phyloP scores from a whole-genome alignment of 1,140 invertebrate genomes.

The Batillaria attramentaria region DNA sequence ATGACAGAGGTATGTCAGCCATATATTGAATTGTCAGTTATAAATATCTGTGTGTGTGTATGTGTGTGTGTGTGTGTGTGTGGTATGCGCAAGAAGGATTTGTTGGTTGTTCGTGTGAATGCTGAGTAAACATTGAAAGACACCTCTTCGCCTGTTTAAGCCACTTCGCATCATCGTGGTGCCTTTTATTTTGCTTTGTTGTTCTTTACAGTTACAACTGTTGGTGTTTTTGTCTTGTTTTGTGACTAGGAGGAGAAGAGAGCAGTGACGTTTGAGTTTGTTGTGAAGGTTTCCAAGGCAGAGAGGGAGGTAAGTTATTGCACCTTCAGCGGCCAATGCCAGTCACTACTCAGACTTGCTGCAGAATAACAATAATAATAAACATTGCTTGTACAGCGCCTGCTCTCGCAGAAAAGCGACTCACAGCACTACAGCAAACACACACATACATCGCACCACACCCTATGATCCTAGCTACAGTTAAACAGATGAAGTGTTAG shows the following conservation, averaged over 20 bases:
- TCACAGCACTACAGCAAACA: too few relatives aligned
- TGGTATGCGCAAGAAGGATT: too few relatives aligned
- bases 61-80: too few relatives aligned
- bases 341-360: too few relatives aligned
- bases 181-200: not conserved
- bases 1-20: slow-evolving; percentile 47
- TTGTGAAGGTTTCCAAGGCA: slow-evolving; percentile 38
- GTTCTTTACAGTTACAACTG: not conserved
- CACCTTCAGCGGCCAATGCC: too few relatives aligned
- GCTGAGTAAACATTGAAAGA: too few relatives aligned
- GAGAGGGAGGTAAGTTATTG: slow-evolving; percentile 32
- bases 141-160: not conserved
- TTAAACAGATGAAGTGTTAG: too few relatives aligned
- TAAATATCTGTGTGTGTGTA: too few relatives aligned
- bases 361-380: not conserved
- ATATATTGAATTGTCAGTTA: not conserved
- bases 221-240: not conserved
- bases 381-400: not conserved
- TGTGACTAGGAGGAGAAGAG: slow-evolving; percentile 41
- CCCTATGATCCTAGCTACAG: too few relatives aligned
- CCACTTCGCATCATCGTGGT: not conserved
- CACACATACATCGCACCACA: too few relatives aligned
- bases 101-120: too few relatives aligned
- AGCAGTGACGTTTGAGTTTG: slow-evolving; percentile 36
- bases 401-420: too few relatives aligned